A percentile compares a stretch with the other conserved stretches of the same genome.
Evolutionary conservation across 2,888 invertebrate species (phyloP).

Genomic region (Hedychridium roseum): DNA sequence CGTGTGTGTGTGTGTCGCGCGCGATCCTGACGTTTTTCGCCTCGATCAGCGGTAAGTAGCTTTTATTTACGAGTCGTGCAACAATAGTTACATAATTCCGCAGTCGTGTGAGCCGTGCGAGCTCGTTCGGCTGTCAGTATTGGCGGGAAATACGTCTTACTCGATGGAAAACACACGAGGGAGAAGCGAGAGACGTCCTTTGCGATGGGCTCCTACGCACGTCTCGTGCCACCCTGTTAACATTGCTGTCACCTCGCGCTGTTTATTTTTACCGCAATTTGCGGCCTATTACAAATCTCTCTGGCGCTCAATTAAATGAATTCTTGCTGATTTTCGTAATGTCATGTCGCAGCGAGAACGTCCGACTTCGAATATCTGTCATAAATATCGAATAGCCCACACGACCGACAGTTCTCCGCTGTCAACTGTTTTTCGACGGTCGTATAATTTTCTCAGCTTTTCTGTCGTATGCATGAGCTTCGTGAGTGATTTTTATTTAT

Average conservation of each 20-base stretch:
- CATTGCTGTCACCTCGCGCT: slow-evolving; percentile 34
- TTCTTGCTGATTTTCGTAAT: slow-evolving; percentile 9
- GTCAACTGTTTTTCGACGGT: too few species aligned
- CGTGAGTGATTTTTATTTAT: too few species aligned
- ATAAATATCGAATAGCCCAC: too few species aligned
- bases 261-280: slow-evolving; percentile 42
- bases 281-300: slow-evolving; percentile 21
- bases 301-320: slow-evolving; percentile 22
- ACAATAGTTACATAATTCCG: slow-evolving; percentile 57
- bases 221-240: slow-evolving; percentile 39
- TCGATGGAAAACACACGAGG: slow-evolving; percentile 13
- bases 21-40: slow-evolving; percentile 59
- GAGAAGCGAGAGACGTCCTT: slow-evolving; percentile 10
- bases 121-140: slow-evolving; percentile 8
- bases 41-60: slow-evolving; percentile 59
- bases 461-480: too few species aligned
- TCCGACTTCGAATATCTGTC: too few species aligned
- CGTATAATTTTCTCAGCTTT: too few species aligned
- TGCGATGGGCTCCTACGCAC: slow-evolving; percentile 46
- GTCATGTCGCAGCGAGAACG: too few species aligned
- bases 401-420: too few species aligned
- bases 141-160: slow-evolving; percentile 28
- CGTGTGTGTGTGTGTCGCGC: slow-evolving; percentile 48
- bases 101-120: slow-evolving; percentile 27
- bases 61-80: slow-evolving; percentile 55